phyloP scores from a whole-genome alignment of 2,797 vertebrate genomes.

The Enteromius thamalakanensis region DNA sequence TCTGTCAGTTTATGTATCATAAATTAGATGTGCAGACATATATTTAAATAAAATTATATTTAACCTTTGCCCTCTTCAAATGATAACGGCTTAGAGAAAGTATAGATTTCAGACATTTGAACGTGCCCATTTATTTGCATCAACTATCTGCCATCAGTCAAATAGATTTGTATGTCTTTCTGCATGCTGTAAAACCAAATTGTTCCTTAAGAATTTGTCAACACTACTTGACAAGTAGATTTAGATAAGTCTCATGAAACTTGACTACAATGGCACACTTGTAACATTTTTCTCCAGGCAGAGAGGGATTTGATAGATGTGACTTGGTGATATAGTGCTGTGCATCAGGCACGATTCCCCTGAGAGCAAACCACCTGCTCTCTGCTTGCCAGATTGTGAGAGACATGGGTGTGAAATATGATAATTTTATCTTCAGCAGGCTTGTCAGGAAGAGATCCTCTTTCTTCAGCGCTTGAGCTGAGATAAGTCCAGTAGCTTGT shows the following conservation, averaged over 20 bases:
- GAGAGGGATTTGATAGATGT: slow-evolving; percentile 64
- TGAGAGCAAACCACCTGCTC: slow-evolving; percentile 67
- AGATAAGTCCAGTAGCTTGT: slow-evolving; percentile 59
- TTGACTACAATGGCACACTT: slow-evolving; percentile 60
- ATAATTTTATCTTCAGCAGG: slow-evolving; percentile 63
- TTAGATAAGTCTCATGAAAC: slow-evolving; percentile 62
- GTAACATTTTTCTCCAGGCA: slow-evolving; percentile 62
- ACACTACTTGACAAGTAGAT: slow-evolving; percentile 59
- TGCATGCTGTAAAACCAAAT: slow-evolving; percentile 41
- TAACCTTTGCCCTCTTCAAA: slow-evolving; percentile 18
- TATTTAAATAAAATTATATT: too few species aligned
- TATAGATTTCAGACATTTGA: neutral
- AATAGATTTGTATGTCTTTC: slow-evolving; percentile 22
- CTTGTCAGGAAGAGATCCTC: slow-evolving; percentile 60
- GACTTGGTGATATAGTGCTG: slow-evolving; percentile 61
- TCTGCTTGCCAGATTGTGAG: slow-evolving; percentile 64
- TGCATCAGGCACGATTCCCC: slow-evolving; percentile 63
- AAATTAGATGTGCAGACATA: slow-evolving; percentile 6
- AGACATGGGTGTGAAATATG: slow-evolving; percentile 66
- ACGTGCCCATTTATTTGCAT: neutral
- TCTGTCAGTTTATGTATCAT: slow-evolving; percentile 11
- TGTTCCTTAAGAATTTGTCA: slow-evolving; percentile 55
- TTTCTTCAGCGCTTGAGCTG: slow-evolving; percentile 54
- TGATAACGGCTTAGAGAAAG: neutral
- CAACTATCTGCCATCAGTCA: slow-evolving; percentile 43